Base-by-base conservation (phyloP, 2,888 invertebrate genomes). In the Melipona bicolor region DNA sequence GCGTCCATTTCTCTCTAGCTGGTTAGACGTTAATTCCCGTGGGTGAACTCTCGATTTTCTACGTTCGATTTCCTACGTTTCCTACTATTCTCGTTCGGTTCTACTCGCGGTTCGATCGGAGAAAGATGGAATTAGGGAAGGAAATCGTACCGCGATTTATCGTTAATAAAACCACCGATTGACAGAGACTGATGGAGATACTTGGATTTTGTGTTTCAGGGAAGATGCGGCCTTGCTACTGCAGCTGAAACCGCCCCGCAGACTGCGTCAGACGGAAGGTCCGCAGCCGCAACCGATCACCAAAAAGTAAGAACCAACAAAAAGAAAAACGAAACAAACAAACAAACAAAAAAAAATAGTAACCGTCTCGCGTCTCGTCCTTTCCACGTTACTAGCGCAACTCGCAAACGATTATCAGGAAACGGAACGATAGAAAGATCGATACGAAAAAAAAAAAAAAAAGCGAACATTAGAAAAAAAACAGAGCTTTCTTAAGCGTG, bases 221-320 rank as follows among this genome's bases (percentile, higher is more conserved):
- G 88, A 93, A 91, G 93, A 94, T 91, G 93, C 89, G 91, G 91
- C 90, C 81, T 84, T 90, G 88, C 84, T 90, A 84, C 73, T 92
- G 93, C 92, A 94, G 93, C 90, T 94, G 92, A 94, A 86, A 92
- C 92, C 92, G 79, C 90, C 91, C 84, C 93, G 93, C 84, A 92
- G 91, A 91, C 91, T 92, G 88, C 91, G 91, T 86, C 92, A 92
- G 82, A 87, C 88, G 81, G 90, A 89, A 88, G 87, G 83, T 85
- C 91, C 91, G 74, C 90, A 88, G 85, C 92, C 87, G 70, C 88
- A 86, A 87, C 80, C 85, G 85, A 89, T 93, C 86, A 91, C 91
- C 85, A 93, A 92, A 93, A 92, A 93, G 94, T 94, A 94, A 94
- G 94, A 91, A 91, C 9, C 36, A 36, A 36, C 36, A 36, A 36